These are phyloP conservation scores for Cacatua alba DNA, from an alignment of 2,113 vertebrate species.

Conservation along the genomic window DNA sequence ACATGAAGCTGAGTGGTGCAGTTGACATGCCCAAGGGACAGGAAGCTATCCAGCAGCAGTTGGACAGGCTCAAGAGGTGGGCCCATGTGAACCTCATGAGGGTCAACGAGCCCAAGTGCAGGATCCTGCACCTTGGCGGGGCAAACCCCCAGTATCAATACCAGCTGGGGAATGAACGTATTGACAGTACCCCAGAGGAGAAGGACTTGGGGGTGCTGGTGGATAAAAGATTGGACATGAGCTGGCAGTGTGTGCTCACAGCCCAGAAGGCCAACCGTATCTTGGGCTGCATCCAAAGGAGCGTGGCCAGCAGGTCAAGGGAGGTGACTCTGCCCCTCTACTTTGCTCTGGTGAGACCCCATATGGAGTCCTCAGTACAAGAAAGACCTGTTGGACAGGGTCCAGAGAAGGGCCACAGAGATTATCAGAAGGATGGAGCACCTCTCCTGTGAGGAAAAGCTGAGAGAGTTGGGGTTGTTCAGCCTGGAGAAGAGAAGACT, in stretches of 20 bases:
- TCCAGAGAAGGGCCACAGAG: background rate
- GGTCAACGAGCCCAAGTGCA: background rate
- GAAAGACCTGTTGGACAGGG: background rate
- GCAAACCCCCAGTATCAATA: background rate
- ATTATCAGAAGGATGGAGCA: background rate
- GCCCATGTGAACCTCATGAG: background rate
- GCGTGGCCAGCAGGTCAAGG: background rate
- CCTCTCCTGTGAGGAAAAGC: background rate
- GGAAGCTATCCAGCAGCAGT: background rate
- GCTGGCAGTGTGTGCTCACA: background rate
- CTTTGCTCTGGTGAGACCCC: background rate
- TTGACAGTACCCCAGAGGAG: background rate
- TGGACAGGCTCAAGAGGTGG: background rate
- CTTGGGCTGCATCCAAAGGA: background rate
- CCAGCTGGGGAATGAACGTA: background rate
- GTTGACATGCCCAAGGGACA: background rate
- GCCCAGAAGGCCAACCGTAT: background rate
- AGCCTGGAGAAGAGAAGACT: background rate
- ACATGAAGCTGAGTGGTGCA: too few relatives aligned
- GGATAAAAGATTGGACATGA: background rate
- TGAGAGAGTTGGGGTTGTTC: background rate
- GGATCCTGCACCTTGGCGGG: background rate
- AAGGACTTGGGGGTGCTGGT: background rate
- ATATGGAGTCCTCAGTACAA: background rate
- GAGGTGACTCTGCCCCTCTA: background rate